Percentiles rank a stretch among this genome's conserved stretches.
Conservation (phyloP, 2,113 vertebrate genomes). For the Oriolus oriolus region DNA sequence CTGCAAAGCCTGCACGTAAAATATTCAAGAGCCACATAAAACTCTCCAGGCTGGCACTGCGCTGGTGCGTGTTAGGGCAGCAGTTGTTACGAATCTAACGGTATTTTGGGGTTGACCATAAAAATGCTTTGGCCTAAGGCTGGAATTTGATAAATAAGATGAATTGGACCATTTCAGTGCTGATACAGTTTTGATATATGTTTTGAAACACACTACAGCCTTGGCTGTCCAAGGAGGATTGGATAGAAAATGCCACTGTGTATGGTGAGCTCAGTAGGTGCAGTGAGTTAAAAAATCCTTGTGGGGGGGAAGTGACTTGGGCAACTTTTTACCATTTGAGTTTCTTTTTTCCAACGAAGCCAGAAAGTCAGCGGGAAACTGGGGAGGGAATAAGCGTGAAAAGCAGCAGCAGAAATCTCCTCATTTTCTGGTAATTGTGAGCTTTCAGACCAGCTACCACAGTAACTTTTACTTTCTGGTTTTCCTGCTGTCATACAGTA, state of each 20-base stretch:
- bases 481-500: not conserved
- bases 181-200: not conserved
- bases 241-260: not conserved
- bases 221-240: not conserved
- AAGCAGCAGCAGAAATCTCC: not conserved
- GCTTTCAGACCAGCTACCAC: not conserved
- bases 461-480: not conserved
- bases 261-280: not conserved
- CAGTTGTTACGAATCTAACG: not conserved
- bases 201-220: not conserved
- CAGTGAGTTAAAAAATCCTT: not conserved
- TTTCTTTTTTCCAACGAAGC: not conserved
- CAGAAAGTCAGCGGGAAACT: not conserved
- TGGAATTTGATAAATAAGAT: not conserved
- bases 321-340: not conserved
- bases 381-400: not conserved
- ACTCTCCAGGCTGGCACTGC: not conserved
- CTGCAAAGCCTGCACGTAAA: not conserved
- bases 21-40: not conserved
- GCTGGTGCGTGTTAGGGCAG: not conserved
- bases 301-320: fast-evolving
- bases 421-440: not conserved
- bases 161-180: not conserved
- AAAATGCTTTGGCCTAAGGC: not conserved
- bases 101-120: not conserved